A percentile compares a stretch with the other conserved stretches of the same genome.
Evolutionary conservation across 2,113 vertebrate species (phyloP).

Genomic region (Dermatemys mawii): DNA sequence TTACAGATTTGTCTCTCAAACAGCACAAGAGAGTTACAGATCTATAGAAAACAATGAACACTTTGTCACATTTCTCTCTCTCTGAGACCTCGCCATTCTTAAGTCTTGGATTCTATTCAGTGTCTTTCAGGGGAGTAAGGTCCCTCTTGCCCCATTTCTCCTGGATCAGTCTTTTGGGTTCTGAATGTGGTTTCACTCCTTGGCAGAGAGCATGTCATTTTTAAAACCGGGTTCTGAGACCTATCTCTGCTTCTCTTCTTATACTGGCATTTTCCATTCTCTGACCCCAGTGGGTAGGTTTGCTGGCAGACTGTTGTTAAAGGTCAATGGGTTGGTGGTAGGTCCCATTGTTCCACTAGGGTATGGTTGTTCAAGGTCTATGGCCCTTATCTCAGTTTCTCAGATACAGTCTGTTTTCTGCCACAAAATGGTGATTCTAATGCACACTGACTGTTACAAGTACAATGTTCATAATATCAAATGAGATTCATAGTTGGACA

Average conservation of each 20-base stretch:
- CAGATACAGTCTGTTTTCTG: not conserved
- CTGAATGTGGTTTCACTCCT: not conserved
- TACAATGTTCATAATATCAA: not conserved
- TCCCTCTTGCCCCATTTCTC: not conserved
- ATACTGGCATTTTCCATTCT: not conserved
- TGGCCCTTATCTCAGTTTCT: not conserved
- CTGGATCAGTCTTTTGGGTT: not conserved
- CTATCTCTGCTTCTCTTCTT: not conserved
- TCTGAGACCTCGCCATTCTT: not conserved
- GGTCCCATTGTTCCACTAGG: not conserved
- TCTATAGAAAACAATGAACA: not conserved
- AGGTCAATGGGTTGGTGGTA: rapidly evolving
- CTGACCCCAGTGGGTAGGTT: not conserved
- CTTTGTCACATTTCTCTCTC: not conserved
- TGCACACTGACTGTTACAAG: not conserved
- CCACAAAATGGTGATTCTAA: not conserved
- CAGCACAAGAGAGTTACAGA: not conserved
- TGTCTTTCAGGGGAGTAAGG: not conserved
- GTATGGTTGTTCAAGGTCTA: not conserved
- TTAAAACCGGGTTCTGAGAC: not conserved
- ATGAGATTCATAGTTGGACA: not conserved
- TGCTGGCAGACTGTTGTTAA: not conserved
- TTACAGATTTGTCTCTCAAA: not conserved
- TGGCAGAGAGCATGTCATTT: not conserved
- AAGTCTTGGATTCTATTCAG: not conserved